These are phyloP conservation scores for Dorcus parallelipipedus DNA, from an alignment of 2,888 invertebrate genomes.

Conservation along the genomic window DNA sequence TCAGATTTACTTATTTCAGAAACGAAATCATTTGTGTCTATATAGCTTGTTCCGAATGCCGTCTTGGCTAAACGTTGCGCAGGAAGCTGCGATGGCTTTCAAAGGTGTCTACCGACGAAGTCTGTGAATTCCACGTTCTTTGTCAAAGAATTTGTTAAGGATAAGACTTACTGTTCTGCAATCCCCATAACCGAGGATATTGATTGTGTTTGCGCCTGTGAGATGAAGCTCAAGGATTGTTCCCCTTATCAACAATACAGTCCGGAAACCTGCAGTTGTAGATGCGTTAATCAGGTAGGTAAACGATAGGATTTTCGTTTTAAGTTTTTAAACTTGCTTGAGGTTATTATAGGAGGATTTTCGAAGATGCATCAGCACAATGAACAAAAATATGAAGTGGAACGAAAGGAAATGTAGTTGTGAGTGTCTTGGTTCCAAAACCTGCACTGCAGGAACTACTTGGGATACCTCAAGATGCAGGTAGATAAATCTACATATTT, in stretches of 20 bases:
- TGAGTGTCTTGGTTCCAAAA: conserved; percentile 29
- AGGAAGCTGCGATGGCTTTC: conserved; percentile 36
- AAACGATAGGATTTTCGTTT: conserved; percentile 8
- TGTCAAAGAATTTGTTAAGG: conserved; percentile 28
- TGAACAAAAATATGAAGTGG: conserved; percentile 32
- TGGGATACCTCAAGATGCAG: conserved; percentile 39
- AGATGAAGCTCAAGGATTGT: conserved; percentile 30
- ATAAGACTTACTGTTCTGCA: conserved; percentile 29
- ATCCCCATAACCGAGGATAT: conserved; percentile 36
- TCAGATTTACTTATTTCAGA: too few relatives aligned
- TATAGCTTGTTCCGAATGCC: conserved; percentile 37
- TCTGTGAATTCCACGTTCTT: conserved; percentile 27
- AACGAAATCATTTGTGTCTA: too few relatives aligned
- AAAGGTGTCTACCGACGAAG: conserved; percentile 31
- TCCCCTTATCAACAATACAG: conserved; percentile 33
- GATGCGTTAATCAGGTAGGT: conserved; percentile 37
- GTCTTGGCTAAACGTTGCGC: conserved; percentile 39
- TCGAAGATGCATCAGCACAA: conserved; percentile 22
- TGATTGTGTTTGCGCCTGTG: conserved; percentile 37
- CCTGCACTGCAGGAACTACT: conserved; percentile 36
- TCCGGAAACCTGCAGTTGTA: conserved; percentile 35
- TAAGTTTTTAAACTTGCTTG: neutral
- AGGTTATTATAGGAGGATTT: conserved; percentile 18
- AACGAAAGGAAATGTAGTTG: conserved; percentile 37
- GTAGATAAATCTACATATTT: conserved; percentile 23